These are phyloP conservation scores for Cherax destructor DNA, from an alignment of 1,140 invertebrate species.

Conservation along the genomic window DNA sequence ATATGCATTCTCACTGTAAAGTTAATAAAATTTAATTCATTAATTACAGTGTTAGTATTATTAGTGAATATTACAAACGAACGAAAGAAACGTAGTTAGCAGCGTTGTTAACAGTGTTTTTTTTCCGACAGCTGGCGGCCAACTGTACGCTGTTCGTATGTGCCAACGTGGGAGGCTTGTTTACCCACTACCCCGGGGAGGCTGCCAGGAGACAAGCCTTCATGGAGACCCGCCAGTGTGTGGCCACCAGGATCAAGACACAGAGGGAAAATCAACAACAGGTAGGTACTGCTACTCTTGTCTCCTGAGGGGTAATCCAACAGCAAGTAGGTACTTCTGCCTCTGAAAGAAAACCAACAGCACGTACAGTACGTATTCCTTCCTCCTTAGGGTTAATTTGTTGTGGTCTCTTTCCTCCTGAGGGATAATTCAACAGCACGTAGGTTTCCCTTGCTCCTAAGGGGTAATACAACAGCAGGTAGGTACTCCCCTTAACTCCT, in stretches of 20 bases:
- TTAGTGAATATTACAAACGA: neutral
- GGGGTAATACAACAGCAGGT: no score
- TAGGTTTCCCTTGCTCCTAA: no score
- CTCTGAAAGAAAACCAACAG: no score
- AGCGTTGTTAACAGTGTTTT: neutral
- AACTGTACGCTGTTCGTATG: conserved; percentile 84
- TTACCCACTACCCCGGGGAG: conserved; percentile 95
- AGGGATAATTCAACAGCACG: no score
- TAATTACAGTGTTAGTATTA: neutral
- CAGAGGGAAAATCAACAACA: conserved; percentile 97
- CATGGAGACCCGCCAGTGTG: conserved; percentile 94
- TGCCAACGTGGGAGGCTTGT: conserved; percentile 90
- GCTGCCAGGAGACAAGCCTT: conserved; percentile 94
- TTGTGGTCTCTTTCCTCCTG: no score
- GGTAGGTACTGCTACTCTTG: conserved; percentile 79
- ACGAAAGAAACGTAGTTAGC: neutral
- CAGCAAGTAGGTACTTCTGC: no score
- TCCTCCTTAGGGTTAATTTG: no score
- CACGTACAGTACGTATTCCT: no score
- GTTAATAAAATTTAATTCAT: no score
- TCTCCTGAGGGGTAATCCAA: no score
- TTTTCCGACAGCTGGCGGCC: conserved; percentile 79
- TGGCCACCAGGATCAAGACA: conserved; percentile 92
- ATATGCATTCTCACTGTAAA: no score
- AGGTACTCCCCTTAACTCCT: no score